These are phyloP conservation scores for Saxidomus purpurata DNA, from an alignment of 1,140 invertebrate species.

Conservation along the genomic window DNA sequence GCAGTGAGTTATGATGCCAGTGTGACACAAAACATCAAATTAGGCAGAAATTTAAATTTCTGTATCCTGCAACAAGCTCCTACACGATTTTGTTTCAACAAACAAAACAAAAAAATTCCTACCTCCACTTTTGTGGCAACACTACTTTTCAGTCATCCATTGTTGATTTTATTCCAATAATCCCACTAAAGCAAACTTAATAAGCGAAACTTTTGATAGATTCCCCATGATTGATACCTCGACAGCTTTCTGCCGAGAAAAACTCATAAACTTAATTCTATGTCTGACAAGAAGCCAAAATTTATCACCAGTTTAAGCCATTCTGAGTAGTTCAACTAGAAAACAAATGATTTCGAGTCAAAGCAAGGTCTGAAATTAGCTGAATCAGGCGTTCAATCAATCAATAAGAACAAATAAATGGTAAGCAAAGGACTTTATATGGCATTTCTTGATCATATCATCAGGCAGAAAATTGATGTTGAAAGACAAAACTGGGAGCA, in stretches of 20 bases:
- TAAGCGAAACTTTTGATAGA: slow-evolving; percentile 42
- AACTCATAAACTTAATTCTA: slow-evolving; percentile 61
- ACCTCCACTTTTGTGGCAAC: neutral
- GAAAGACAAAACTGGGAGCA: neutral
- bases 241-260: slow-evolving; percentile 30
- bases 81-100: too few species aligned
- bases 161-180: slow-evolving; percentile 45
- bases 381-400: slow-evolving; percentile 51
- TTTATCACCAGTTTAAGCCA: slow-evolving; percentile 42
- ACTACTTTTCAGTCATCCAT: neutral
- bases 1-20: too few species aligned
- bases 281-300: slow-evolving; percentile 48
- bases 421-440: slow-evolving; percentile 26
- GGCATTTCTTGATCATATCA: slow-evolving; percentile 33
- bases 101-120: neutral
- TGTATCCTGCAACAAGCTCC: too few species aligned
- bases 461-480: slow-evolving; percentile 17
- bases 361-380: slow-evolving; percentile 51
- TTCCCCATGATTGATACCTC: slow-evolving; percentile 36
- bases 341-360: slow-evolving; percentile 50
- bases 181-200: slow-evolving; percentile 1
- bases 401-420: slow-evolving; percentile 62
- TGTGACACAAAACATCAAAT: too few species aligned
- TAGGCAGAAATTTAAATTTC: too few species aligned
- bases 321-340: slow-evolving; percentile 34